Evolutionary conservation across 2,888 invertebrate species (phyloP).

Genomic region (Idaea aversata): DNA sequence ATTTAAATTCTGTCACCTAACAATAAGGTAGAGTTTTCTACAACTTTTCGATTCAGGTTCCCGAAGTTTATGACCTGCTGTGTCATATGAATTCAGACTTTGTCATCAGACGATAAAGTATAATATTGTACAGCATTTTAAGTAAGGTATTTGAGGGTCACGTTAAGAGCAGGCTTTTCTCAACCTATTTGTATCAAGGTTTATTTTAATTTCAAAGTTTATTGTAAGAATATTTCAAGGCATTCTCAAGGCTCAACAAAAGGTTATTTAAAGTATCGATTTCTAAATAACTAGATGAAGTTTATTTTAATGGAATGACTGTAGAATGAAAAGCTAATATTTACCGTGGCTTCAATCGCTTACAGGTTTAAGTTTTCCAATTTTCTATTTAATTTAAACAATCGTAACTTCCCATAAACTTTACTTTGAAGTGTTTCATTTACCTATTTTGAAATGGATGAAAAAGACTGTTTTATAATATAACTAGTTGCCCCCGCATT

Average conservation of each 20-base stretch:
- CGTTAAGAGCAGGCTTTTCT: background rate
- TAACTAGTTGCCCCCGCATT: background rate
- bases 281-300: background rate
- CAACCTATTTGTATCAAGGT: background rate
- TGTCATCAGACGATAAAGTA: background rate
- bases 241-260: background rate
- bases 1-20: background rate
- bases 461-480: background rate
- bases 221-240: slow-evolving; percentile 1
- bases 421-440: background rate
- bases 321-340: background rate
- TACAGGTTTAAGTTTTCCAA: background rate
- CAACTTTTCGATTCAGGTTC: background rate
- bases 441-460: background rate
- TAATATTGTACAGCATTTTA: background rate
- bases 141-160: background rate
- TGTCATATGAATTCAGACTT: background rate
- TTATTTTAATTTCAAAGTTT: background rate
- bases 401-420: background rate
- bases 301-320: background rate
- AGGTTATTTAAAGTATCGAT: background rate
- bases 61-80: background rate
- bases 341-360: background rate
- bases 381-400: background rate
- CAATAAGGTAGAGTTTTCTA: background rate